Conservation (phyloP, 2,797 vertebrate species). For the Sphenopsis melanotis region DNA sequence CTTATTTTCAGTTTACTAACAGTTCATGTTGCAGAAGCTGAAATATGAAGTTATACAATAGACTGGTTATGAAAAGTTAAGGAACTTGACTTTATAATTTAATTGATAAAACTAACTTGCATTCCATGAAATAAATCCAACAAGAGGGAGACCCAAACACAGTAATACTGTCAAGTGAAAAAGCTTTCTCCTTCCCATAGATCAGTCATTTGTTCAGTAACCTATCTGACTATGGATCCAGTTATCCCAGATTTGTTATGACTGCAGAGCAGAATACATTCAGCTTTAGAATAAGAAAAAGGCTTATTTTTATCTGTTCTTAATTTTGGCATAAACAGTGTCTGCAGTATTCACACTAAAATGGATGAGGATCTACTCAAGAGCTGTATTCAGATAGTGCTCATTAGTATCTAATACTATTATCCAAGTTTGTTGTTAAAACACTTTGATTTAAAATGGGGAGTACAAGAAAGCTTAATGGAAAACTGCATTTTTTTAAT, state of each 20-base stretch:
- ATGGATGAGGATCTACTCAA: background rate
- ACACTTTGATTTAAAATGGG: background rate
- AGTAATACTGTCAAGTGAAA: background rate
- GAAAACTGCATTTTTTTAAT: background rate
- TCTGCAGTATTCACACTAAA: background rate
- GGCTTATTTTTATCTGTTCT: background rate
- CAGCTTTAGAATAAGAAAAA: background rate
- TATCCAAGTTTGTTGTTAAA: background rate
- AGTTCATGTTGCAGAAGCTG: background rate
- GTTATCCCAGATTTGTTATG: background rate
- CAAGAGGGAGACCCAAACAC: background rate
- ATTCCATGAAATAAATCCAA: background rate
- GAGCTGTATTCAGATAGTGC: background rate
- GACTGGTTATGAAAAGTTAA: background rate
- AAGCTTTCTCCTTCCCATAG: background rate
- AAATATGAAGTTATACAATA: background rate
- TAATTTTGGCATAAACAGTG: background rate
- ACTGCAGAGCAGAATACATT: background rate
- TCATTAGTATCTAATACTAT: background rate
- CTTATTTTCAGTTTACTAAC: background rate
- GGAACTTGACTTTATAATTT: background rate
- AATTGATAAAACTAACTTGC: background rate
- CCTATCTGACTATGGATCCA: background rate
- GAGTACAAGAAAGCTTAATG: background rate
- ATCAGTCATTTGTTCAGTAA: background rate